Evolutionary conservation across 1,140 invertebrate species (phyloP).

Genomic region (Heliconius nattereri): DNA sequence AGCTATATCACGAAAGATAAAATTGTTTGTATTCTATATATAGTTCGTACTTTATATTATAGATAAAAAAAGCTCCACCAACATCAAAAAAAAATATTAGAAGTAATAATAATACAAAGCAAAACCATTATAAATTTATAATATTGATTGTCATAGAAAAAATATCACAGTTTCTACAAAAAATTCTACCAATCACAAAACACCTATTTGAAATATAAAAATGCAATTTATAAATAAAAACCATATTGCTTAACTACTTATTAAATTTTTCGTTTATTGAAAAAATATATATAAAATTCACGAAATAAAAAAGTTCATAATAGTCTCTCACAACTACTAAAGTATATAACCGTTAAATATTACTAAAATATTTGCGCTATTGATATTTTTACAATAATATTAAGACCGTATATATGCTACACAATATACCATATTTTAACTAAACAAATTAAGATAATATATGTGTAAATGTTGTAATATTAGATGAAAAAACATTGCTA

Average conservation of each 20-base stretch:
- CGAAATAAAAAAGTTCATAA: neutral
- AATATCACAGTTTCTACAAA: conserved; percentile 1
- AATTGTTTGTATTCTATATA: conserved; percentile 1
- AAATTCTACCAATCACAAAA: neutral
- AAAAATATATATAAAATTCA: neutral
- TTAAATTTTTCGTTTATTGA: neutral
- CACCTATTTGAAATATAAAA: neutral
- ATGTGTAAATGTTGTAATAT: neutral
- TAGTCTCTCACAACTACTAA: neutral
- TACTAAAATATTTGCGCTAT: conserved; percentile 10
- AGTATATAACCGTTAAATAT: neutral
- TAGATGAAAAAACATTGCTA: neutral
- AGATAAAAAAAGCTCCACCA: neutral
- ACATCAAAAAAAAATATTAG: neutral
- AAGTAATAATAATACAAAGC: neutral
- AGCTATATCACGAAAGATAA: conserved; percentile 6
- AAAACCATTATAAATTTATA: neutral
- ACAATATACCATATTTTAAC: neutral
- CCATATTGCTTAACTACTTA: too few relatives aligned
- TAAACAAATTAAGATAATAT: neutral
- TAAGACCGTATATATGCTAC: neutral
- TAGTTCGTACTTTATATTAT: neutral
- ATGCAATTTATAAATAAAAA: neutral
- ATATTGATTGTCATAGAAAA: neutral
- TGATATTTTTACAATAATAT: neutral